Evolutionary conservation across 2,113 vertebrate species (phyloP), one percentile per base, ranked within the genome.

Genomic region (Barbus barbus): DNA sequence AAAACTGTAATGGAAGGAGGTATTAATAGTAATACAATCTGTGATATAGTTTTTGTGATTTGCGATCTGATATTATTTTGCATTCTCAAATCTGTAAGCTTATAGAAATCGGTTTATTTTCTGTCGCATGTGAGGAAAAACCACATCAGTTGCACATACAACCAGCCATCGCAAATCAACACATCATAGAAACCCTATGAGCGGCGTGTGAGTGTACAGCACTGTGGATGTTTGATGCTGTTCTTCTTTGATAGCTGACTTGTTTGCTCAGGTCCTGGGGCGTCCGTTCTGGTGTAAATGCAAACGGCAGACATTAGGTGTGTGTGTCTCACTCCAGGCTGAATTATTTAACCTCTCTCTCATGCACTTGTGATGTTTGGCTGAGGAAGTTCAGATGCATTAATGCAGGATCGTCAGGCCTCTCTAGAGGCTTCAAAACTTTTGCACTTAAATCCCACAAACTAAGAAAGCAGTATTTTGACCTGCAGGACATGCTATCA

Each of bases 261-360:
- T 56, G 26, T 36, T 46, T 63, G 69, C 5, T 0, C 1, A 20
- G 36, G 61, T 65, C n/a, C 18, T 0, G 22, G 26, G 26, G 41
- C 18, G 56, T n/a, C n/a, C n/a, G n/a, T 58, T 63, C 46, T 71
- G 56, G 60, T 77, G 44, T 46, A 67, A 77, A 83, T 69, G 44
- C 58, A 83, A 13, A 69, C 41, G 8, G 16, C 75, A 41, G 46
- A 46, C 22, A 31, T 33, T 48, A 78, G 74, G 46, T 41, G 61
- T 51, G 31, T 71, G 60, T 38, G 46, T 44, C 7, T 20, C 41
- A 67, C 82, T 65, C 82, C 82, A 56, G 61, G 36, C 74, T 84
- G 31, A 78, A 84, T 79, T 44, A 72, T 79, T 79, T 60, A 84
- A 71, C 80, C 71, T n/a, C 41, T 18, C 61, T 56, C 60, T 82